phyloP scores from a whole-genome alignment of 2,888 invertebrate genomes.

The Drosophila percnosoma region DNA sequence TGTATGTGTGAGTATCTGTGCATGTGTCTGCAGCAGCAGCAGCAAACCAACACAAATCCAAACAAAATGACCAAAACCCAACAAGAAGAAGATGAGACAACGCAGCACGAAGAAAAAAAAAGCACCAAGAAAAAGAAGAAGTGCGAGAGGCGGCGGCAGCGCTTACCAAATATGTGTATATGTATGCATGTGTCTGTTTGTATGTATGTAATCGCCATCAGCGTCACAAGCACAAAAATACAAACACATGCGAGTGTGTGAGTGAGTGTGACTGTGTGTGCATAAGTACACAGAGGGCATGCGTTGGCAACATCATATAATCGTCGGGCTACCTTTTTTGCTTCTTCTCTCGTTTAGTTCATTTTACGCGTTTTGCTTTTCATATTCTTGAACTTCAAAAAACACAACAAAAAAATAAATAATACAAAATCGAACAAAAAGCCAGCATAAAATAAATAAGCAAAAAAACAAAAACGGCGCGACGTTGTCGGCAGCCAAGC shows the following conservation, averaged over 20 bases:
- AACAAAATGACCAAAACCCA: constrained; percentile 69
- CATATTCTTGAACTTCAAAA: constrained; percentile 79
- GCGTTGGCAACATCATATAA: constrained; percentile 56
- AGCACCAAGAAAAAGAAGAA: constrained; percentile 43
- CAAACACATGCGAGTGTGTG: neutral
- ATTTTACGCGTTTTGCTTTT: constrained; percentile 74
- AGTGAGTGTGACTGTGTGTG: constrained; percentile 1
- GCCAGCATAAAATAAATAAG: constrained; percentile 70
- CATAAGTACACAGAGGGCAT: constrained; percentile 53
- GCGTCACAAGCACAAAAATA: constrained; percentile 24
- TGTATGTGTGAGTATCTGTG: constrained; percentile 10
- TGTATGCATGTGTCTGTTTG: constrained; percentile 18
- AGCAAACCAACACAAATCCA: constrained; percentile 40
- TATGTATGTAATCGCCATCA: constrained; percentile 31
- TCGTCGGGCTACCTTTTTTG: constrained; percentile 54
- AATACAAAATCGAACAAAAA: constrained; percentile 62
- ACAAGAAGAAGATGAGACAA: constrained; percentile 68
- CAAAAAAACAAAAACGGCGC: constrained; percentile 39
- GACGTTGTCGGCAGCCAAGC: constrained; percentile 74
- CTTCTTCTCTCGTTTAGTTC: constrained; percentile 58
- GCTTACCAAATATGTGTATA: constrained; percentile 16
- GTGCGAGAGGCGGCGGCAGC: constrained; percentile 30
- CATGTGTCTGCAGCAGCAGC: constrained; percentile 30
- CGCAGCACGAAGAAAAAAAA: constrained; percentile 41
- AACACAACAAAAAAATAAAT: constrained; percentile 28